phyloP scores from a whole-genome alignment of 1,140 invertebrate genomes.

The Saccostrea glomerata region DNA sequence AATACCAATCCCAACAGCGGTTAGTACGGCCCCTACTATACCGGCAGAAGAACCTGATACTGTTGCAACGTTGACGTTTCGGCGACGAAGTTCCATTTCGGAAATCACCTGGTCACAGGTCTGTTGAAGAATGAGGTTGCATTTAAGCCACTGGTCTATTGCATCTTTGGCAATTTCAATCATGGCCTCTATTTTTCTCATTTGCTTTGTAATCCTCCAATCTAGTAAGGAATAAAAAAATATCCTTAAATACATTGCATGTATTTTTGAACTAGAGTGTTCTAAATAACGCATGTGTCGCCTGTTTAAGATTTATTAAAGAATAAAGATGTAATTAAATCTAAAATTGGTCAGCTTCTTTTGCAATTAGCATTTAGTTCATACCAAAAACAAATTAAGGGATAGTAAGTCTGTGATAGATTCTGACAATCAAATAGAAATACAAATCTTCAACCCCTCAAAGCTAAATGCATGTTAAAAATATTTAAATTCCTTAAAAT shows the following conservation, averaged over 20 bases:
- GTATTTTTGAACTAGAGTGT: not conserved
- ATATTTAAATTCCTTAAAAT: too few species aligned
- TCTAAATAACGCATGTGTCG: not conserved
- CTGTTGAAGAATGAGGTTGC: conserved; percentile 7
- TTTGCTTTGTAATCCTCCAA: not conserved
- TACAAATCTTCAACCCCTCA: too few species aligned
- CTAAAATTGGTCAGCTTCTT: not conserved
- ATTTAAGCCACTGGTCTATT: conserved; percentile 35
- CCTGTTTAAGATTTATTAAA: not conserved
- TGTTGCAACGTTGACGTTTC: conserved; percentile 47
- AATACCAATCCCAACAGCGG: conserved; percentile 13
- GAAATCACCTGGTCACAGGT: conserved; percentile 38
- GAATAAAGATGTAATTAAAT: not conserved
- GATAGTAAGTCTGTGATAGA: too few species aligned
- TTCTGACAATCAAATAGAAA: too few species aligned
- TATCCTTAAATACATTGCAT: not conserved
- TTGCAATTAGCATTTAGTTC: too few species aligned
- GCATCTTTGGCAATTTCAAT: not conserved
- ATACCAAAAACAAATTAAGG: too few species aligned
- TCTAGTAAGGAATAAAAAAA: conserved; percentile 12
- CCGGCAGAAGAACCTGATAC: conserved; percentile 31
- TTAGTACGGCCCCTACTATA: conserved; percentile 27
- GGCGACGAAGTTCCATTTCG: conserved; percentile 39
- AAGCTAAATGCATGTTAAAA: too few species aligned
- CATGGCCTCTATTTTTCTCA: conserved; percentile 35